Percentiles rank a stretch among this genome's conserved stretches.
These are phyloP conservation scores for Prinia subflava DNA, from an alignment of 2,113 vertebrate species.

Conservation along the genomic window DNA sequence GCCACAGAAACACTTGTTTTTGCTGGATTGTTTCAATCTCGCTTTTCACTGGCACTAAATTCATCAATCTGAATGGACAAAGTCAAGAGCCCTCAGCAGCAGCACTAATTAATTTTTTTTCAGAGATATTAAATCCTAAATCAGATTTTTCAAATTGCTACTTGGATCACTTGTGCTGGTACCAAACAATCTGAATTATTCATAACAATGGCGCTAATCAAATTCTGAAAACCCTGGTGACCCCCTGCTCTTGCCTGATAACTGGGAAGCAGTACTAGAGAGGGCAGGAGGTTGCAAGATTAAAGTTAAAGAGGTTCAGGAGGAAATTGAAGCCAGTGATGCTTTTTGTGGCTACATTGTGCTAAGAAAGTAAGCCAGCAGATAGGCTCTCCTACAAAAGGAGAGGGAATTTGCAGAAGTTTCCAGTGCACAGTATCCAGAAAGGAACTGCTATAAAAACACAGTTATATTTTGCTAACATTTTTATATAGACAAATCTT, in stretches of 20 bases:
- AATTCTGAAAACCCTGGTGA: conserved; percentile 20
- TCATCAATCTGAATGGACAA: neutral
- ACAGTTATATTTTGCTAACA: neutral
- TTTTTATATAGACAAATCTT: neutral
- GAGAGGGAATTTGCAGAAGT: neutral
- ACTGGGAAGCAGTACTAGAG: neutral
- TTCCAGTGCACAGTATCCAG: neutral
- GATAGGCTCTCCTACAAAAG: neutral
- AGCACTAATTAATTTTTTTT: conserved; percentile 3
- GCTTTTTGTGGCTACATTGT: neutral
- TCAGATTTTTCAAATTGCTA: conserved; percentile 28
- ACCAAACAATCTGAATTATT: conserved; percentile 19
- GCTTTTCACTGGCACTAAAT: neutral
- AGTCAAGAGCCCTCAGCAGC: neutral
- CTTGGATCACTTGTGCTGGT: neutral
- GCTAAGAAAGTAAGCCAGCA: neutral
- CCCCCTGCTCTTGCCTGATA: conserved; percentile 3
- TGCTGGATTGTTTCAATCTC: neutral
- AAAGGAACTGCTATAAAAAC: neutral
- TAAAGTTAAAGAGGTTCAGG: conserved; percentile 7
- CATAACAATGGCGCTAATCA: conserved; percentile 3
- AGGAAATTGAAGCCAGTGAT: neutral
- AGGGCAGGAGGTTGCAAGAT: conserved; percentile 11
- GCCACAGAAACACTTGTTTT: neutral
- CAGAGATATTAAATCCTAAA: conserved; percentile 16